These are phyloP conservation scores for Monochamus saltuarius DNA, from an alignment of 1,140 invertebrate species.

Conservation along the genomic window DNA sequence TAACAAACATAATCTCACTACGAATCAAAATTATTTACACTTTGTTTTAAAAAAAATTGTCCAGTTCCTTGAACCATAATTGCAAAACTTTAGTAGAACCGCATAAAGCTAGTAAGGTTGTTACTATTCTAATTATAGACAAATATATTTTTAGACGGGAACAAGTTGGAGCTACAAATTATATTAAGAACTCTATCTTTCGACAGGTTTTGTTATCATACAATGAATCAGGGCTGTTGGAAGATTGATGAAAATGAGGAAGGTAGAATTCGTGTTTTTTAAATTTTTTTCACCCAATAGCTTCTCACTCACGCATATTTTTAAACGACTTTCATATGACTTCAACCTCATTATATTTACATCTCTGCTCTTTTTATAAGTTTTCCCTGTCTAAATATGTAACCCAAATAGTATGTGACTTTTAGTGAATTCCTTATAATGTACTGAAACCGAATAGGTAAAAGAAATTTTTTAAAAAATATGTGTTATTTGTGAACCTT, in stretches of 20 bases:
- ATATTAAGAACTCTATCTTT: constrained; percentile 7
- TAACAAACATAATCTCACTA: too few relatives aligned
- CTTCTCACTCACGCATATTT: constrained; percentile 19
- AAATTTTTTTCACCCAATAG: not conserved
- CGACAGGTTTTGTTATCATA: constrained; percentile 9
- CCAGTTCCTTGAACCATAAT: too few relatives aligned
- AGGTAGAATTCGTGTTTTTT: constrained; percentile 49
- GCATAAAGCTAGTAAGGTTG: constrained; percentile 13
- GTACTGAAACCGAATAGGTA: not conserved
- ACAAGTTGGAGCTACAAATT: constrained; percentile 15
- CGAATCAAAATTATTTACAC: too few relatives aligned
- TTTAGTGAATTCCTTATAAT: constrained; percentile 11
- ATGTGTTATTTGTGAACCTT: too few relatives aligned
- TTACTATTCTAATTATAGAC: constrained; percentile 13
- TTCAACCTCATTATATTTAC: not conserved
- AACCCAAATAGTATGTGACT: not conserved
- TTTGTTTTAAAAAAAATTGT: too few relatives aligned
- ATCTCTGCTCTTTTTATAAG: not conserved
- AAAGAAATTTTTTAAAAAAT: not conserved
- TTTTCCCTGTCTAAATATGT: constrained; percentile 16
- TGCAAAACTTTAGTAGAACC: not conserved
- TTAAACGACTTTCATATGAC: constrained; percentile 8
- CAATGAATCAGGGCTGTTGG: constrained; percentile 59
- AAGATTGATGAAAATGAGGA: constrained; percentile 60
- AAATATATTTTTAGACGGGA: constrained; percentile 2